Base-by-base conservation (phyloP, 2,888 invertebrate genomes). In the Nomada fucata region DNA sequence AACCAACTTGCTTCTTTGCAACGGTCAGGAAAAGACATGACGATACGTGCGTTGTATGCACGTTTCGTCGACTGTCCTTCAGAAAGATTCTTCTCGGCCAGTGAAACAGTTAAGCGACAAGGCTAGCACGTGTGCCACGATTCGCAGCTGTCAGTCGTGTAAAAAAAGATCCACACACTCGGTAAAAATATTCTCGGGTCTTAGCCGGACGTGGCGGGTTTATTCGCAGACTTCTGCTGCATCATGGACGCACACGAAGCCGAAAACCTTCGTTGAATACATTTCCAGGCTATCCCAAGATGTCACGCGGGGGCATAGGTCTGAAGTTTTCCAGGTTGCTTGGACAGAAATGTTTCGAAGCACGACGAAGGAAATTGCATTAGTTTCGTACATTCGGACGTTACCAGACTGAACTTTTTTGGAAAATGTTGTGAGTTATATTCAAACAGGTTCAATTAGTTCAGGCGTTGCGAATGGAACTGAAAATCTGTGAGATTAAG, bases 131-230 rank as follows among this genome's bases (percentile, higher is more conserved):
- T 84, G 82, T 63, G 82, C 44, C 70, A 26, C 42, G 29, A 64
- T 79, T 68, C 67, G 63, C 76, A 67, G 82, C 77, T 71, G 69
- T 60, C 64, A 71, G 11, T 15, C 18, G 53, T 7, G 44, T 44
- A 71, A 84, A 86, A 79, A 78, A 42, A 61, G 44, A 61, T 42
- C 72, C 60, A 53, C 36, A n/a, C 44, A 50, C 10, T 42, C 55
- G 67, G 59, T 68, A 82, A 73, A 86, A 86, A 84, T 86, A 86
- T 86, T 86, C 76, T 18, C 55, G 20, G 42, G 52, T 55, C 65
- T 29, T 57, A 68, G 47, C 52, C 76, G 75, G 75, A 78, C 76
- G 79, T 65, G 78, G 63, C 64, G 52, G 70, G 67, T 77, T 84
- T 86, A 76, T 79, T 81, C 81, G 69, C 64, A 73, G 86, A 86